Evolutionary conservation across 2,888 invertebrate species (phyloP).

Genomic region (Drosophila seclusa): DNA sequence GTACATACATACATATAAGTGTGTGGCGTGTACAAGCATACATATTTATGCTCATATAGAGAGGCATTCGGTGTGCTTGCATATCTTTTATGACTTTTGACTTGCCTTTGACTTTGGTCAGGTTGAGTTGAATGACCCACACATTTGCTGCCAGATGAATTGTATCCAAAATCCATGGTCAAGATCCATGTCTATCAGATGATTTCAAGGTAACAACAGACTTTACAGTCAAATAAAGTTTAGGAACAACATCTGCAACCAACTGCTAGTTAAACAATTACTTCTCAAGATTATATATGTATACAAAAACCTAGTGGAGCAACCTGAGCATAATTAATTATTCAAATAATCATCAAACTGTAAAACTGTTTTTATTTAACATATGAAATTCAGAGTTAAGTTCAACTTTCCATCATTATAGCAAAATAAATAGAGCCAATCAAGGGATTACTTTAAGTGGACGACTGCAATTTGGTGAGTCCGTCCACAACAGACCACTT

Average conservation of each 20-base stretch:
- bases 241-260: conserved; percentile 5
- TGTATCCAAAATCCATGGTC: conserved; percentile 46
- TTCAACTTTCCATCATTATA: conserved; percentile 6
- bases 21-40: conserved; percentile 17
- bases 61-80: conserved; percentile 55
- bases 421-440: conserved; percentile 8
- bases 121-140: conserved; percentile 62
- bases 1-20: conserved; percentile 3
- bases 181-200: conserved; percentile 34
- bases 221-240: not conserved
- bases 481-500: conserved; percentile 19
- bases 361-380: not conserved
- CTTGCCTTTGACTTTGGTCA: conserved; percentile 70
- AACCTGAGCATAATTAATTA: not conserved
- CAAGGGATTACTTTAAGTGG: conserved; percentile 44
- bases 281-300: not conserved
- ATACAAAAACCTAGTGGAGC: not conserved
- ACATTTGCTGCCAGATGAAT: conserved; percentile 47
- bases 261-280: conserved; percentile 16
- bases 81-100: conserved; percentile 80
- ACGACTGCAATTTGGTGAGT: conserved; percentile 53
- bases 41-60: conserved; percentile 52
- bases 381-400: not conserved
- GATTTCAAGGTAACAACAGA: conserved; percentile 10
- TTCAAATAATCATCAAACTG: not conserved